Evolutionary conservation across 1,140 invertebrate genomes (phyloP).

Genomic region (Vanessa atalanta): DNA sequence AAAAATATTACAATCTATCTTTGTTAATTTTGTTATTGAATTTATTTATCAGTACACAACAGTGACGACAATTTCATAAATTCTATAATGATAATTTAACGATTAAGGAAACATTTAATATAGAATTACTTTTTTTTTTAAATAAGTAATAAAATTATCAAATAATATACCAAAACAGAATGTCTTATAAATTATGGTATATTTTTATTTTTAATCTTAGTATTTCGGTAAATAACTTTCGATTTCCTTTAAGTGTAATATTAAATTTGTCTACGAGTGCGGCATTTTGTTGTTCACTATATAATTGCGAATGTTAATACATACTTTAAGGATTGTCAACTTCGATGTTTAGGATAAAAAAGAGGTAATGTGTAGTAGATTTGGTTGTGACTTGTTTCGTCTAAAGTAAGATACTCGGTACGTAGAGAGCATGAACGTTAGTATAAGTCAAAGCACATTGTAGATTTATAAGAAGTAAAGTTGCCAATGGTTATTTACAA

Average conservation of each 20-base stretch:
- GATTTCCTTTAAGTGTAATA: neutral
- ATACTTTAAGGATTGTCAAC: conserved; percentile 9
- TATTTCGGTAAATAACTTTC: neutral
- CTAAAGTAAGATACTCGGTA: conserved; percentile 20
- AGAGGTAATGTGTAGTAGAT: conserved; percentile 17
- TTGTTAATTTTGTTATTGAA: conserved; percentile 7
- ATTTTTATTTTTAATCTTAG: conserved; percentile 5
- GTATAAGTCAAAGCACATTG: neutral
- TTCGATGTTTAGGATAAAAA: conserved; percentile 7
- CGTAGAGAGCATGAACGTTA: neutral
- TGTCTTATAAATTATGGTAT: conserved; percentile 5
- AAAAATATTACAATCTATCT: neutral
- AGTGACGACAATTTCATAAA: neutral
- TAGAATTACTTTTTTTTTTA: neutral
- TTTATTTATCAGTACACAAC: conserved; percentile 1
- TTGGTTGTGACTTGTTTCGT: conserved; percentile 25
- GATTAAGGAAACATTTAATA: neutral
- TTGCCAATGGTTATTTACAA: neutral
- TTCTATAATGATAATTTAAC: neutral
- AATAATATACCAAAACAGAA: conserved; percentile 3
- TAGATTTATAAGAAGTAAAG: neutral
- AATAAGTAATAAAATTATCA: conserved; percentile 1
- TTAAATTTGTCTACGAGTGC: conserved; percentile 1
- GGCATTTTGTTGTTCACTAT: neutral
- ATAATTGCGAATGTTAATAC: neutral